Evolutionary conservation across 1,140 invertebrate genomes (phyloP), one percentile per base, ranked within the genome.

Genomic region (Spodoptera litura): DNA sequence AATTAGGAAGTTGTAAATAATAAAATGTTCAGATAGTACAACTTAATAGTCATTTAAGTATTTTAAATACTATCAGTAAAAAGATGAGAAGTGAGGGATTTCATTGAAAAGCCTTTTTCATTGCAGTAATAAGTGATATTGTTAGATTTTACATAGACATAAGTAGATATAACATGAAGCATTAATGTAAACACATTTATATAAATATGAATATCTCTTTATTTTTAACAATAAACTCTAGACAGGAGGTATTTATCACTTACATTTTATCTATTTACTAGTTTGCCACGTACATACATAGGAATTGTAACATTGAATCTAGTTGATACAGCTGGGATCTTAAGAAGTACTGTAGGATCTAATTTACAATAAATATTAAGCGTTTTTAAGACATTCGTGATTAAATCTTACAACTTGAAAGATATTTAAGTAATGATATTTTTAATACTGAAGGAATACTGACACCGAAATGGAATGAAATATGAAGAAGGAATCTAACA

Each of bases 131-230:
- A 62, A 15, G 35, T 75, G 72, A 75, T 64, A 75, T 75, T 75
- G 58, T 31, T 35, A 35, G 31, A 11, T 4, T 52, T 75, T 52
- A 75, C 10, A 64, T 35, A 27, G 15, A 75, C n/a, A 52, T 44
- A 38, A 38, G 13, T 20, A 70, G 51, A 80, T 38, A 64, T 66
- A 80, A 78, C 58, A 81, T 25, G 64, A 78, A 80, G 55, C 13
- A 61, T 12, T 64, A 70, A 82, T 59, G 59, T 12, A 90, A 89
- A 87, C 80, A 82, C 80, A 71, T 56, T 79, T 78, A 79, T 81
- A 78, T 89, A 85, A 91, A 91, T 93, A 93, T 90, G 91, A 92
- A 93, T 93, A 92, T 90, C 81, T 92, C 90, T 93, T 91, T 92
- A 91, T 91, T 88, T 84, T 81, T 90, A 92, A 92, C 90, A 91